These are phyloP conservation scores for Tolypeutes matacus DNA, from an alignment of 2,797 vertebrate species.

Conservation along the genomic window DNA sequence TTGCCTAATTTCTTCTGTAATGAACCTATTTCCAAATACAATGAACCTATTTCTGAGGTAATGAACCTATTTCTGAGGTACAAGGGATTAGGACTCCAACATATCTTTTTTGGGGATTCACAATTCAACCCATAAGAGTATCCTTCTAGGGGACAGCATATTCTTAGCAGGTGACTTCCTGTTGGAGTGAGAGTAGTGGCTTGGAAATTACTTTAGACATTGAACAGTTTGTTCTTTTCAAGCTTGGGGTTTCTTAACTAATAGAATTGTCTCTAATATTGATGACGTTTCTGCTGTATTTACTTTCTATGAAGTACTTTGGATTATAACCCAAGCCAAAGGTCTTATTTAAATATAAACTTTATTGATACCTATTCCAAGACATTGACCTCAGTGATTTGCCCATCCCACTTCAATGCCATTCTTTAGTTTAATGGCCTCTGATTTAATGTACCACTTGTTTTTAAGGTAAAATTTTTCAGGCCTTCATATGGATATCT, in stretches of 20 bases:
- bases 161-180: background rate
- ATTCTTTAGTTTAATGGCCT: background rate
- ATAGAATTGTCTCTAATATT: background rate
- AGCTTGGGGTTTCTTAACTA: background rate
- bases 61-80: too few relatives aligned
- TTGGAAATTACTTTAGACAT: background rate
- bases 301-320: conserved; percentile 4
- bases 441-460: background rate
- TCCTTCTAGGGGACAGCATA: background rate
- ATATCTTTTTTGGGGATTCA: too few relatives aligned
- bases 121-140: background rate
- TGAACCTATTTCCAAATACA: too few relatives aligned
- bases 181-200: background rate
- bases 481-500: conserved; percentile 27
- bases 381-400: background rate
- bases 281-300: conserved; percentile 14
- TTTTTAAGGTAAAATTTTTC: background rate
- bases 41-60: too few relatives aligned
- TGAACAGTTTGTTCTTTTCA: background rate
- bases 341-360: conserved; percentile 31
- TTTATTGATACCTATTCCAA: conserved; percentile 30
- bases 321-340: conserved; percentile 23
- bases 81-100: too few relatives aligned
- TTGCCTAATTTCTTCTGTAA: too few relatives aligned
- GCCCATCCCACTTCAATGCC: background rate